Conservation (phyloP, 2,113 vertebrate genomes). For the Eulemur macaco region DNA sequence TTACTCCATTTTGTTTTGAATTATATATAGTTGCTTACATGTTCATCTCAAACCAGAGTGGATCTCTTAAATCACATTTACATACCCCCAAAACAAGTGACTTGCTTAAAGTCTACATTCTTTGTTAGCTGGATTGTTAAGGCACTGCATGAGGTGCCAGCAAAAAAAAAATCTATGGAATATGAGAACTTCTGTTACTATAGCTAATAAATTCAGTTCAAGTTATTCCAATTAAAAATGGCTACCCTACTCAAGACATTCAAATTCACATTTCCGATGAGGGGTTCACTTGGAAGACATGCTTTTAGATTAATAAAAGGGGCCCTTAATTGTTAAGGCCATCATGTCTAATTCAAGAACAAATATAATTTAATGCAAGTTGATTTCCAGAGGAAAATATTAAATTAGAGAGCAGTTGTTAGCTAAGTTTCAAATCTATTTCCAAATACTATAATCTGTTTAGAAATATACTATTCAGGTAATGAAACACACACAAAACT, state of each 20-base stretch:
- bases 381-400: neutral
- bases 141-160: neutral
- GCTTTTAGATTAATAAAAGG: slow-evolving; percentile 13
- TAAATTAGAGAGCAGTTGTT: neutral
- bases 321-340: neutral
- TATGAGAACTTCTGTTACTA: neutral
- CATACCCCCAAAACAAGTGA: neutral
- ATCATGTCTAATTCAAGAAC: neutral
- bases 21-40: slow-evolving; percentile 17
- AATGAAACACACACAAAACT: slow-evolving; percentile 1
- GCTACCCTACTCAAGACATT: neutral
- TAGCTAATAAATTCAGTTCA: neutral
- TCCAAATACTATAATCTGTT: slow-evolving; percentile 23
- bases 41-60: neutral
- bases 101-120: neutral
- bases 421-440: slow-evolving; percentile 17
- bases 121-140: neutral
- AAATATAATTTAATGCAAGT: neutral
- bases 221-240: slow-evolving; percentile 18
- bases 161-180: neutral
- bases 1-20: slow-evolving; percentile 12
- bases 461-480: neutral
- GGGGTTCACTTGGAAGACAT: slow-evolving; percentile 23
- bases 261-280: slow-evolving; percentile 24
- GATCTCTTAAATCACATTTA: neutral